These are phyloP conservation scores for Dichetophora obliterata DNA, from an alignment of 2,888 invertebrate genomes.

Conservation along the genomic window DNA sequence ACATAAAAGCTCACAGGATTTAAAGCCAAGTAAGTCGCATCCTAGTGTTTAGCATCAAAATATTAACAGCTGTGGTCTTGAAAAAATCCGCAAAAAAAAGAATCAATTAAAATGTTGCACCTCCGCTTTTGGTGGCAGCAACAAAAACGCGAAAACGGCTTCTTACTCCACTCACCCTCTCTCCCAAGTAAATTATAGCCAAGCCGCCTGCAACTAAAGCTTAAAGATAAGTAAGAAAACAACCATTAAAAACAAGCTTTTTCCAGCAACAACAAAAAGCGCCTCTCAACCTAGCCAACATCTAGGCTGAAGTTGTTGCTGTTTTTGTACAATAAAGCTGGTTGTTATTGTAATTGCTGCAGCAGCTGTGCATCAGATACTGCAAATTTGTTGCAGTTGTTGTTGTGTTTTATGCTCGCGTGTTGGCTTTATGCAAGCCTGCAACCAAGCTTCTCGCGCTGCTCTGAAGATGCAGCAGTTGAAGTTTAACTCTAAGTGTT, in stretches of 20 bases:
- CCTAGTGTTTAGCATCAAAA: constrained; percentile 17
- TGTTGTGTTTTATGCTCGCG: constrained; percentile 1
- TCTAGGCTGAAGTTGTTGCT: background rate
- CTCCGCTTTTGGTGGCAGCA: background rate
- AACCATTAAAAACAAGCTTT: background rate
- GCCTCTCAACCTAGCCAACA: background rate
- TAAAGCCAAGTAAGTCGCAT: constrained; percentile 28
- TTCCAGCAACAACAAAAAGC: background rate
- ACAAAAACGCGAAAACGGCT: background rate
- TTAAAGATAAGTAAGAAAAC: background rate
- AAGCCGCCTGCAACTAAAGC: background rate
- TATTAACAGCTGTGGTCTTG: constrained; percentile 7
- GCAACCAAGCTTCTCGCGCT: background rate
- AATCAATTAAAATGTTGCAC: background rate
- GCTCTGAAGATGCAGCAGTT: background rate
- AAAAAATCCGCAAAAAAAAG: background rate
- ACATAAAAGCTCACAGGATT: constrained; percentile 1
- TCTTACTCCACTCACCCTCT: background rate
- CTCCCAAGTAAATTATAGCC: background rate
- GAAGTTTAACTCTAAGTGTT: background rate
- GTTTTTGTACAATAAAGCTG: background rate
- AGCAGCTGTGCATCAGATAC: background rate
- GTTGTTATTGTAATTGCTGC: constrained; percentile 3
- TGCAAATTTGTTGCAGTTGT: background rate
- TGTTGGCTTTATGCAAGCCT: background rate